phyloP scores from a whole-genome alignment of 64 coral and sea anemone species.

The Platygyra sinensis region DNA sequence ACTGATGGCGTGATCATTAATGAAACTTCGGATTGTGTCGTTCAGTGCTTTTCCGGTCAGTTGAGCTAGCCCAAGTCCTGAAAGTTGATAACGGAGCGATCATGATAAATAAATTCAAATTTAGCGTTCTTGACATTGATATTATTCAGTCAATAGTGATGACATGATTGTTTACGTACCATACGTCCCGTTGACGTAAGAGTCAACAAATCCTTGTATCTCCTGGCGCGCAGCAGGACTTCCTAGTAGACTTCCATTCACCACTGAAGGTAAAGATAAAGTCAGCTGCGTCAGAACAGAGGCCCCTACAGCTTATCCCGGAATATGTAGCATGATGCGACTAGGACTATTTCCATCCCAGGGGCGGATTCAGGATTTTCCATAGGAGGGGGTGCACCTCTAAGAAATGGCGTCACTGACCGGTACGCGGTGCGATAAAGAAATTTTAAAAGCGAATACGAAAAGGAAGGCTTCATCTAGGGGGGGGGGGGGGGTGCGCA shows the following conservation, averaged over 20 bases:
- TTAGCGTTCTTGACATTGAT: too few species aligned
- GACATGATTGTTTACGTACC: too few species aligned
- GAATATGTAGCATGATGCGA: neutral
- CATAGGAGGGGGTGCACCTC: too few species aligned
- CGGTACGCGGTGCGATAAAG: too few species aligned
- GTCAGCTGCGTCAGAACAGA: neutral
- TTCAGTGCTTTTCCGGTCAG: neutral
- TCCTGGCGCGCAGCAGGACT: neutral
- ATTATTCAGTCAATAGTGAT: too few species aligned
- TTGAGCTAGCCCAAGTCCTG: neutral
- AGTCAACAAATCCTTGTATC: neutral
- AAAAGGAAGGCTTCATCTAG: too few species aligned
- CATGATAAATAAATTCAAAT: neutral
- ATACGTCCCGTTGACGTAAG: neutral
- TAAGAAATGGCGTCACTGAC: too few species aligned
- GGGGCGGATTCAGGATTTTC: too few species aligned
- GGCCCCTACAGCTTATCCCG: neutral
- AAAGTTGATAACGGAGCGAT: neutral
- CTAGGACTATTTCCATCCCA: too few species aligned
- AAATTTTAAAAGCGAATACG: too few species aligned
- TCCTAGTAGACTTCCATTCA: neutral
- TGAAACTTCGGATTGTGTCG: neutral
- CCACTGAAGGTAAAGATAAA: neutral
- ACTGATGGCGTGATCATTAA: neutral
- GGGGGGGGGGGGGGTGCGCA: too few species aligned